Evolutionary conservation across 2,888 invertebrate species (phyloP).

Genomic region (Scaptomyza flava): DNA sequence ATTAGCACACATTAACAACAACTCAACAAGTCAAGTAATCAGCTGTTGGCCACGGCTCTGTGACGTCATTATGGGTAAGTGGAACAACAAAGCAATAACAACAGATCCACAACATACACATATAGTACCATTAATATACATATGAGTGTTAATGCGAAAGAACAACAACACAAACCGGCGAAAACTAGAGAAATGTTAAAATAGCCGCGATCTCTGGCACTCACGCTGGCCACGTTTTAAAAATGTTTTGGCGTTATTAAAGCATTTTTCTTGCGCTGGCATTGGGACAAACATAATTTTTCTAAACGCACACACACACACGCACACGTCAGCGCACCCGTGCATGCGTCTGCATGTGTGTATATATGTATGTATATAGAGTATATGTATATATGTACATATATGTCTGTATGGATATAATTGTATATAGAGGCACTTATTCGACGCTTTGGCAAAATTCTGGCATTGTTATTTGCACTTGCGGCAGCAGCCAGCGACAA

Average conservation of each 20-base stretch:
- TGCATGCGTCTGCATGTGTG: constrained; percentile 3
- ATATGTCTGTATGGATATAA: neutral
- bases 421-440: constrained; percentile 37
- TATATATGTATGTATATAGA: neutral
- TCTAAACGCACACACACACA: constrained; percentile 32
- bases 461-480: constrained; percentile 59
- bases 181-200: constrained; percentile 65
- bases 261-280: constrained; percentile 41
- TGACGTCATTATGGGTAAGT: constrained; percentile 21
- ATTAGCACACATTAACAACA: constrained; percentile 17
- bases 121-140: neutral
- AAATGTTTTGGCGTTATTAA: constrained; percentile 75
- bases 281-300: constrained; percentile 49
- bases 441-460: constrained; percentile 46
- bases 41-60: constrained; percentile 32
- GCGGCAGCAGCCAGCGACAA: constrained; percentile 47
- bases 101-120: neutral
- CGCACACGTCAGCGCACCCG: constrained; percentile 4
- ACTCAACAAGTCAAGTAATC: constrained; percentile 2
- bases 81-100: constrained; percentile 6
- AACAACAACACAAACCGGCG: constrained; percentile 67
- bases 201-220: constrained; percentile 52
- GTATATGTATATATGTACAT: neutral
- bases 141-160: constrained; percentile 15
- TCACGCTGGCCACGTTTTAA: constrained; percentile 46